Base-by-base conservation (phyloP, 2,888 invertebrate genomes). In the Pherbina coryleti region DNA sequence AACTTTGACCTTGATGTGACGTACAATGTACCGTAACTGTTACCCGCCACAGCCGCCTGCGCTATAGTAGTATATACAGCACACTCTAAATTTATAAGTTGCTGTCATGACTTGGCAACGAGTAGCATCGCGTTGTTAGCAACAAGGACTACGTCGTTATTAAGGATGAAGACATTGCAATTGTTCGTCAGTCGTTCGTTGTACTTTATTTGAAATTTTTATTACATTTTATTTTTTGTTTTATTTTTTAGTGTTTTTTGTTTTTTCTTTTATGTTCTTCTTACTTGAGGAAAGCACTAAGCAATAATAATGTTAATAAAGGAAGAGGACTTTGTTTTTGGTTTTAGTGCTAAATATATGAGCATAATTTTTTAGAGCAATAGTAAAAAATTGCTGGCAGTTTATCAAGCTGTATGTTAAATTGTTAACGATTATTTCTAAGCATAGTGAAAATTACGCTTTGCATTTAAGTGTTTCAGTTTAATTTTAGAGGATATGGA, bases 1-100 rank as follows among this genome's bases (percentile, higher is more conserved):
- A 62, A 73, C 73, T 62, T 73, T 73, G 62, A 73, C 73, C 73
- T 73, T 73, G 62, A 7, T 71, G 19, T 55, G 44, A n/a, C n/a
- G 34, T n/a, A 17, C 14, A 31, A 9, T 28, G 14, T 28, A 25
- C 62, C 28, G 11, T 11, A 9, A 19, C 5, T 22, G 17, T 19
- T 3, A 22, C 62, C 14, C 62, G 11, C 5, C 28, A 7, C 31
- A 8, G 0, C 34, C 31, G n/a, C 62, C 2, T 7, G 2, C 55
- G 9, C 17, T 55, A n/a, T 1, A 7, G 1, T 22, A 4, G 17
- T 53, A 14, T 2, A 53, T 53, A 17, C 2, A 22, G 19, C 57
- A 25, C 57, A 60, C 57, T 22, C 25, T 60, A 11, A 44, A 11
- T 44, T 44, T 44, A 2, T 44, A 25, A 22, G 60, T 60, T 37